Evolutionary conservation across 92 coral and sea anemone species (phyloP), one percentile per base, ranked within the genome.

Genomic region (Porites lobata): DNA sequence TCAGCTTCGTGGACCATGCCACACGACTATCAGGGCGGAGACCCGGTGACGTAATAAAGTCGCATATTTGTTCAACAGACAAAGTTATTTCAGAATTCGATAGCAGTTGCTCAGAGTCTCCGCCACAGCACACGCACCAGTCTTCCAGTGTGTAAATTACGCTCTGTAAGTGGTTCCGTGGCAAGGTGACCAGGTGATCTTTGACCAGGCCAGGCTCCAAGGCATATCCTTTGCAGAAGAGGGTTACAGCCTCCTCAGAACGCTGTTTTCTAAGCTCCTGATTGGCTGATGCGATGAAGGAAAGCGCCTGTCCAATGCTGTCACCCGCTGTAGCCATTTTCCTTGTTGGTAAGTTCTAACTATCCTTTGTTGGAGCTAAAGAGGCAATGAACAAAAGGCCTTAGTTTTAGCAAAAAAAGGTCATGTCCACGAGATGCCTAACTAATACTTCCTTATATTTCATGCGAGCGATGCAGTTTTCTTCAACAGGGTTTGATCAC

Each of bases 111-210:
- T 63, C 79, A 3, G 94, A 78, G 64, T 90, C 93, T n/a, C 78
- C 81, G 57, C 94, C 88, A 88, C 96, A 93, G 81, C 98, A 94
- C 18, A 93, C 91, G 74, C 96, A 94, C 94, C 92, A 94, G 80
- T 94, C 98, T 62, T 94, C 98, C 47, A 94, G 74, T 26, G 95
- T 88, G 67, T 89, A 84, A 62, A 94, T 59, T 15, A 94, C 87
- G 9, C 91, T 78, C 47, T 90, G 90, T 15, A 93, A 65, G 19
- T 85, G 67, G 6, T 85, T 79, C 64, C 69, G 91, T 47, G 98
- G 75, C 57, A 94, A 89, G 26, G 92, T 76, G 15, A 79, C 75
- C 72, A 95, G 79, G 84, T 96, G 98, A 82, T 89, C 86, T 70
- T 72, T 89, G 50, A 96, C 94, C 54, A 92, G 92, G 51, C 92